Evolutionary conservation across 1,140 invertebrate genomes (phyloP).

Genomic region (Amphibalanus amphitrite): DNA sequence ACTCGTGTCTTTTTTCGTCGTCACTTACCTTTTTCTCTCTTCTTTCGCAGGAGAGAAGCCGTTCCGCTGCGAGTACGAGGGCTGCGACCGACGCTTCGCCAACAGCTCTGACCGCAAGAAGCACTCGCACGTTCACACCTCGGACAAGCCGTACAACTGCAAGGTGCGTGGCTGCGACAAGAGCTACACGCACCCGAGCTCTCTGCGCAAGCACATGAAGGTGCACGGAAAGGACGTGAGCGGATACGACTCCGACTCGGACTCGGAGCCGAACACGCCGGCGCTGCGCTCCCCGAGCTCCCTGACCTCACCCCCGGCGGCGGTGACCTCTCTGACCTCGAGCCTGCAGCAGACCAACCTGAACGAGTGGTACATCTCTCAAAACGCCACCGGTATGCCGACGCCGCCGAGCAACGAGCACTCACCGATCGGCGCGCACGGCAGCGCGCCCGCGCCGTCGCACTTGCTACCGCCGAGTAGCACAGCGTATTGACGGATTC

Average conservation of each 20-base stretch:
- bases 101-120: conserved; percentile 98
- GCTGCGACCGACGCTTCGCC: conserved; percentile 91
- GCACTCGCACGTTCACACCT: conserved; percentile 98
- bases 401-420: conserved; percentile 34
- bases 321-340: conserved; percentile 3
- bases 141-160: conserved; percentile 98
- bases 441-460: too few species aligned
- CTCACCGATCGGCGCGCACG: not conserved
- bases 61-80: conserved; percentile 92
- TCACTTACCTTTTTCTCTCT: too few species aligned
- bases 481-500: too few species aligned
- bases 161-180: conserved; percentile 93
- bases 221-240: conserved; percentile 44
- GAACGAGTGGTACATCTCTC: conserved; percentile 45
- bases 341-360: conserved; percentile 19
- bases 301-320: conserved; percentile 4
- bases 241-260: conserved; percentile 26
- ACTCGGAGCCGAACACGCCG: conserved; percentile 23
- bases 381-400: conserved; percentile 33
- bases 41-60: conserved; percentile 80
- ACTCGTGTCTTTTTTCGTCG: too few species aligned
- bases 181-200: conserved; percentile 96
- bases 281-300: not conserved
- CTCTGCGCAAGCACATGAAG: conserved; percentile 97
- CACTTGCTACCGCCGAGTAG: too few species aligned